These are phyloP conservation scores for Pardosa pseudoannulata DNA, from an alignment of 2,888 invertebrate genomes.

Conservation along the genomic window DNA sequence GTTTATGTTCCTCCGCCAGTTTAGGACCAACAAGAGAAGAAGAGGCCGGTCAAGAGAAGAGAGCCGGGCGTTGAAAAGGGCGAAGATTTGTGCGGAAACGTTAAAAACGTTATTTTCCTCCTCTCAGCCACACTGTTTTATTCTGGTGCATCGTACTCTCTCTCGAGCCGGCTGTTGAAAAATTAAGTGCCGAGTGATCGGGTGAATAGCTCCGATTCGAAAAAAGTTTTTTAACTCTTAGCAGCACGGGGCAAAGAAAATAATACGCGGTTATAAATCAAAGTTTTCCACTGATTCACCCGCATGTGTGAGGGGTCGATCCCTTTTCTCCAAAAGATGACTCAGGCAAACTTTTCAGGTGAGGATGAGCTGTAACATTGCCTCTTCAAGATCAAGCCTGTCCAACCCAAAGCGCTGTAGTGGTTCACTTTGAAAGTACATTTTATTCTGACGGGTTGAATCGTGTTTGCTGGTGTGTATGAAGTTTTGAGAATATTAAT, in stretches of 20 bases:
- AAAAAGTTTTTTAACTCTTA: slow-evolving; percentile 19
- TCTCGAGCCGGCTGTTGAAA: slow-evolving; percentile 64
- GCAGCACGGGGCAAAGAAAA: not conserved
- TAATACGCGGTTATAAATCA: not conserved
- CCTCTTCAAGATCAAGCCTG: no score
- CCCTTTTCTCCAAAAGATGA: no score
- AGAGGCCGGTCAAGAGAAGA: slow-evolving; percentile 46
- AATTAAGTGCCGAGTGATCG: slow-evolving; percentile 57
- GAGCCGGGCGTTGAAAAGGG: slow-evolving; percentile 58
- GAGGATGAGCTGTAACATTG: no score
- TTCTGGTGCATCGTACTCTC: slow-evolving; percentile 4
- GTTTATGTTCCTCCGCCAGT: slow-evolving; percentile 51
- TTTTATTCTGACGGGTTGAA: no score
- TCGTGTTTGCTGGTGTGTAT: no score
- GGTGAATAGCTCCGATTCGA: slow-evolving; percentile 51
- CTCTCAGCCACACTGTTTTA: not conserved
- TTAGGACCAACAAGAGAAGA: slow-evolving; percentile 54
- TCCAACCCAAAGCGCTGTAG: no score
- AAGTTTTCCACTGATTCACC: not conserved
- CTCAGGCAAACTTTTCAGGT: no score
- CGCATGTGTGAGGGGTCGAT: no score
- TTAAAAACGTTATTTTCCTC: slow-evolving; percentile 51
- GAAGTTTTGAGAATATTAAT: no score
- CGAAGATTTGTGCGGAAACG: slow-evolving; percentile 66
- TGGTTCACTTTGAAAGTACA: no score